Percentiles rank a stretch among this genome's conserved stretches.
phyloP scores from a whole-genome alignment of 2,113 vertebrate species.

The mouse (Mus musculus) region DNA sequence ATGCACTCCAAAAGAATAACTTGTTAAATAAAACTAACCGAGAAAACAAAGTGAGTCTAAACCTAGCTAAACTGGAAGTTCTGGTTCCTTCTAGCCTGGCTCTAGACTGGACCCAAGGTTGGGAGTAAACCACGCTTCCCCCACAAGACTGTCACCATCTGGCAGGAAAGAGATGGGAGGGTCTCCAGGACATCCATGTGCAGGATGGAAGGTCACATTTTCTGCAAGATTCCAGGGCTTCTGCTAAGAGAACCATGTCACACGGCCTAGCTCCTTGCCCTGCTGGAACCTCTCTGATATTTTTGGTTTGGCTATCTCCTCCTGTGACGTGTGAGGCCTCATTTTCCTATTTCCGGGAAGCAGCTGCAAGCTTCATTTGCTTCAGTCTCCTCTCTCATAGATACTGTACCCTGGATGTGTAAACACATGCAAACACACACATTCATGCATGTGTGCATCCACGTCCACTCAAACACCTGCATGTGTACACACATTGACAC shows the following conservation, averaged over 20 bases:
- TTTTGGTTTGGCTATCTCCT: not conserved
- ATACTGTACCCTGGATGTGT: not conserved
- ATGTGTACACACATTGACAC: not conserved
- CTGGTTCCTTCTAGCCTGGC: not conserved
- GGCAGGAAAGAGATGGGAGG: not conserved
- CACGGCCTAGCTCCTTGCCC: not conserved
- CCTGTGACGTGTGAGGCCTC: not conserved
- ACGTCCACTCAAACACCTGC: not conserved
- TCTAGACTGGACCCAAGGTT: not conserved
- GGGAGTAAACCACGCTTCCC: not conserved
- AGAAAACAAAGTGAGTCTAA: not conserved
- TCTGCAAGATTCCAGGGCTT: not conserved
- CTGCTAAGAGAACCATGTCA: accelerated
- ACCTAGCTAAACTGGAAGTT: accelerated
- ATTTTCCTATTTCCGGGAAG: not conserved
- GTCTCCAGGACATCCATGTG: too few relatives aligned
- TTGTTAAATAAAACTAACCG: slow-evolving; percentile 13
- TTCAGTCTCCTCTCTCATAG: not conserved
- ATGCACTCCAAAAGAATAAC: not conserved
- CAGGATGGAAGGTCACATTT: too few relatives aligned
- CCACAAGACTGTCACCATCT: accelerated
- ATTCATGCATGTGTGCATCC: too few relatives aligned
- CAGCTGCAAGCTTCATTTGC: not conserved
- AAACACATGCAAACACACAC: not conserved
- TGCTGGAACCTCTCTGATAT: accelerated